Evolutionary conservation across 2,888 invertebrate species (phyloP), one percentile per base, ranked within the genome.

Genomic region (Drosophila antonietae): DNA sequence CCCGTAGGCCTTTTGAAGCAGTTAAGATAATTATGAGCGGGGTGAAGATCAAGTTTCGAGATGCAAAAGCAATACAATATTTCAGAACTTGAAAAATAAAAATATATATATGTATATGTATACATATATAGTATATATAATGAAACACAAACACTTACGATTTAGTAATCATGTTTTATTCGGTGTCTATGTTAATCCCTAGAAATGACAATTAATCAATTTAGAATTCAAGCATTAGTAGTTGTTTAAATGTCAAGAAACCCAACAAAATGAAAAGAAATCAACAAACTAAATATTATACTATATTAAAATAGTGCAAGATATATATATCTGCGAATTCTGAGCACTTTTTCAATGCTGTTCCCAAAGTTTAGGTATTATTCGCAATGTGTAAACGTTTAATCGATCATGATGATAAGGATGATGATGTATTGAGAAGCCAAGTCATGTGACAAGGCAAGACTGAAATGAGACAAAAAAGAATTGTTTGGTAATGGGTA

Each of bases 121-220:
- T 10, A 15, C 8, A 4, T 20, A 47, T n/a, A 31, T 20, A 51
- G 63, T 52, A 39, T 72, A 49, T 44, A 58, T 14, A 15, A 15
- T 59, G 31, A 43, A 44, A 46, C 46, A 61, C 43, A 28, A 33
- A 67, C 56, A 55, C 41, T 41, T 10, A 55, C 12, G n/a, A 65
- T 72, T 83, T 75, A 78, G 68, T 87, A 89, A 33, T 84, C 82
- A 79, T 78, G 69, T 87, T 88, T 81, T 85, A 57, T 87, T 89
- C 75, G 89, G 86, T 84, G 84, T 84, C 84, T 89, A 84, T 75
- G 88, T 85, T 84, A 88, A 82, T 84, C 85, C 81, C 75, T 77
- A 75, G 79, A 79, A 69, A 72, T 67, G 76, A 41, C 68, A 81
- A 75, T 79, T 80, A 79, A 78, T 74, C 78, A 81, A 78, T 68